Evolutionary conservation across 2,113 vertebrate species (phyloP), one percentile per base, ranked within the genome.

Genomic region (Chlorodrepanis virens): DNA sequence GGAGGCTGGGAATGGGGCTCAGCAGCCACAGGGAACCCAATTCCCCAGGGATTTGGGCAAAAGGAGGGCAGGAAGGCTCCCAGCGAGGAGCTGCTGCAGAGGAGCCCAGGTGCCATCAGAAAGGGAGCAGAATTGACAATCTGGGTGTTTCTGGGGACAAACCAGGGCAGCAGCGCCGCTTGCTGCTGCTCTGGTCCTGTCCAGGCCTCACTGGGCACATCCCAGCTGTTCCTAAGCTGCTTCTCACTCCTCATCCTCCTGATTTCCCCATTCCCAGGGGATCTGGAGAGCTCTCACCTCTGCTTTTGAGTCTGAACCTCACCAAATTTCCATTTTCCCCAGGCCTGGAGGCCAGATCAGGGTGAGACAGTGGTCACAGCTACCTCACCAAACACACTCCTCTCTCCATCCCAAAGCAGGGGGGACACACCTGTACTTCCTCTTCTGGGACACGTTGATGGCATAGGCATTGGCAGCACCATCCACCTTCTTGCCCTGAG

Each of bases 361-460:
- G 39, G 12, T 4, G 10, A 45, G 23, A 23, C 45, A 12, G 78
- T 2, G 20, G n/a, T 47, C 29, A 53, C 39, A 31, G 54, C 4
- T 35, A 49, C 10, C 25, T 4, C 25, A 7, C 49, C 63, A 61
- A 40, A 63, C 54, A 40, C 53, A 54, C 53, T 14, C 60, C 14
- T 44, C 44, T 53, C 50, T n/a, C 50, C 60, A 19, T 2, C 28
- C 33, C 6, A 18, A 2, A 23, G 28, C 15, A 33, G 10, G 18
- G 22, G 50, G 31, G 17, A 40, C 97, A 47, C 95, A 99, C 99
- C 99, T 99, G 98, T 99, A 99, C 77, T 99, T 99, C 91, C 99
- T 98, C 97, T 99, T 99, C 98, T 99, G 99, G 40, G 98, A 98
- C 72, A 99, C 99, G 4, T 99, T 99, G 95, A 99, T 96, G 59